Evolutionary conservation across 2,888 invertebrate species (phyloP).

Genomic region (Agriopis leucophaearia): DNA sequence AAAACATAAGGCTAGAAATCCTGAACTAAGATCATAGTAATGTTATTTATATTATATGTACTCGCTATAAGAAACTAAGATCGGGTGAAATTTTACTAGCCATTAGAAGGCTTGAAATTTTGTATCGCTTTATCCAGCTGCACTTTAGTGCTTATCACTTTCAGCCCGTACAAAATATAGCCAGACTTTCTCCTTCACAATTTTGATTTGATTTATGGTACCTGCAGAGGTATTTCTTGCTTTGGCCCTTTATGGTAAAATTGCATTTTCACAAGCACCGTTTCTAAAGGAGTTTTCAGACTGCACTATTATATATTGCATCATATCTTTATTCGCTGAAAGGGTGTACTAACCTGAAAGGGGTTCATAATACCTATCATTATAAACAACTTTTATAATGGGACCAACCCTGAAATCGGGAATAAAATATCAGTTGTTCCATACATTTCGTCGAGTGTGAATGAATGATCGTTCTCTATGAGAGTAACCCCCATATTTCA

Average conservation of each 20-base stretch:
- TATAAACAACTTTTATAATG: no score
- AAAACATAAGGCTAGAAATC: not conserved
- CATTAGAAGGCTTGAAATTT: constrained; percentile 33
- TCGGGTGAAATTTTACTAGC: constrained; percentile 15
- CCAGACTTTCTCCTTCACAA: constrained; percentile 39
- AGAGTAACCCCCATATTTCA: no score
- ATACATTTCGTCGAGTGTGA: no score
- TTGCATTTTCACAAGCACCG: constrained; percentile 34
- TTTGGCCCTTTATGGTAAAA: constrained; percentile 35
- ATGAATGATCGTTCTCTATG: no score
- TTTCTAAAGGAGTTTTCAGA: not conserved
- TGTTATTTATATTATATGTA: not conserved
- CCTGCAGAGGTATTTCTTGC: constrained; percentile 24
- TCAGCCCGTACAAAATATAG: constrained; percentile 36
- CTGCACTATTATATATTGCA: not conserved
- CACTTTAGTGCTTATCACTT: constrained; percentile 36
- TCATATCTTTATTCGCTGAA: no score
- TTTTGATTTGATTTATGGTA: constrained; percentile 42
- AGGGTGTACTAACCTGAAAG: no score
- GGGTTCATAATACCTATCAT: no score
- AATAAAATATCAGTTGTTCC: no score
- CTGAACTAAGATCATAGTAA: not conserved
- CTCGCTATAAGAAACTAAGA: not conserved
- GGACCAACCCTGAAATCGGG: no score
- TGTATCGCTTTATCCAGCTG: constrained; percentile 47